These are phyloP conservation scores for Danio kyathit DNA, from an alignment of 2,797 vertebrate species.

Conservation along the genomic window DNA sequence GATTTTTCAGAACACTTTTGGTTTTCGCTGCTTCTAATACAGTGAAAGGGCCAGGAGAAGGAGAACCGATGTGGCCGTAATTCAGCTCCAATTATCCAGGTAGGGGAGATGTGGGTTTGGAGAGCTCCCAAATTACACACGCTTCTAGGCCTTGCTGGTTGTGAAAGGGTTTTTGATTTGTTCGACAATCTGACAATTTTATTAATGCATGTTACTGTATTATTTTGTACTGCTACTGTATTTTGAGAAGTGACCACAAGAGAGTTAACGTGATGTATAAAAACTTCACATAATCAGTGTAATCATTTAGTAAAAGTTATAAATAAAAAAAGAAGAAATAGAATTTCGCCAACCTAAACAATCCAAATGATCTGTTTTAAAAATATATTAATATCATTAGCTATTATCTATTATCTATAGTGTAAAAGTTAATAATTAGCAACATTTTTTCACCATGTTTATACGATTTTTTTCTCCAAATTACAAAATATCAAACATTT, in stretches of 20 bases:
- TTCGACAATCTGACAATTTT: conserved; percentile 6
- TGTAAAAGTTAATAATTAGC: too few relatives aligned
- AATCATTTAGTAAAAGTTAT: too few relatives aligned
- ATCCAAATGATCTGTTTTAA: too few relatives aligned
- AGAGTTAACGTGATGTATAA: too few relatives aligned
- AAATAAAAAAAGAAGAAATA: too few relatives aligned
- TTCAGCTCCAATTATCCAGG: conserved; percentile 38
- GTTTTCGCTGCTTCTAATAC: conserved; percentile 42
- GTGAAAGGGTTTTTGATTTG: conserved; percentile 25
- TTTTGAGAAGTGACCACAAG: conserved; percentile 19
- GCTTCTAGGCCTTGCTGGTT: conserved; percentile 30
- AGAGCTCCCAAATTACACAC: conserved; percentile 37
- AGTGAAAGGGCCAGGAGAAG: conserved; percentile 32
- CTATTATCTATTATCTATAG: too few relatives aligned
- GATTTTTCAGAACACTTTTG: background rate
- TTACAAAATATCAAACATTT: too few relatives aligned
- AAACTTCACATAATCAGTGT: too few relatives aligned
- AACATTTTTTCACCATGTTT: too few relatives aligned
- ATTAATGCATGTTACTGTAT: background rate
- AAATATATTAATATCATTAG: too few relatives aligned
- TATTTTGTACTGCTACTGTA: background rate
- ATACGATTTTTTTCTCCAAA: too few relatives aligned
- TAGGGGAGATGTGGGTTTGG: conserved; percentile 33
- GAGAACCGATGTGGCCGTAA: conserved; percentile 20
- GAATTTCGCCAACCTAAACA: too few relatives aligned